Evolutionary conservation across 2,797 vertebrate genomes (phyloP).

Genomic region (Syngnathus rostellatus): DNA sequence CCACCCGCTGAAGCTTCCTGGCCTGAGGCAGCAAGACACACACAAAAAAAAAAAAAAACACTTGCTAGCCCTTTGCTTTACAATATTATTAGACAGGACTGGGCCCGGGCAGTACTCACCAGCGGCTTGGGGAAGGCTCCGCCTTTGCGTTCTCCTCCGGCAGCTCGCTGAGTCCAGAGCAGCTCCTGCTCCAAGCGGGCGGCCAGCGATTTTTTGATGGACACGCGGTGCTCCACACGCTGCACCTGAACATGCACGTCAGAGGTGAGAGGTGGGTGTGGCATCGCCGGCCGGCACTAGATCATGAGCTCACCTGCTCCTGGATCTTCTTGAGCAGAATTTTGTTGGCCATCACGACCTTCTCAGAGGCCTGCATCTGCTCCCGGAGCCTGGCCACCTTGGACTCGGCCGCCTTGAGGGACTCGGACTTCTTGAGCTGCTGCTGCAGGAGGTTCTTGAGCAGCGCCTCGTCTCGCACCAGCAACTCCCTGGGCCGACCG

Average conservation of each 20-base stretch:
- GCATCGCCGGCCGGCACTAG: background rate
- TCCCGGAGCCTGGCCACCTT: constrained; percentile 84
- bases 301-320: constrained; percentile 76
- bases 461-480: constrained; percentile 84
- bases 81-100: no score
- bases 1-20: constrained; percentile 76
- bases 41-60: no score
- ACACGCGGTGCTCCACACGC: constrained; percentile 83
- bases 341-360: constrained; percentile 79
- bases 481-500: constrained; percentile 40
- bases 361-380: constrained; percentile 88
- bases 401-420: constrained; percentile 80
- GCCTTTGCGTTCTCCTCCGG: constrained; percentile 68
- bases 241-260: constrained; percentile 69
- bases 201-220: constrained; percentile 76
- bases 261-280: background rate
- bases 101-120: constrained; percentile 7
- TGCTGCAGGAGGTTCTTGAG: constrained; percentile 86
- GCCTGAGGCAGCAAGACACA: constrained; percentile 50
- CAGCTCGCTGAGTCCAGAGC: constrained; percentile 73
- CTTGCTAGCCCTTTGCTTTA: no score
- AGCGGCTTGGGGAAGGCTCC: constrained; percentile 67
- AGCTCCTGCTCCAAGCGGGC: constrained; percentile 79
- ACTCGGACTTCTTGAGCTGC: constrained; percentile 87
- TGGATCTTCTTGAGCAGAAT: constrained; percentile 87